phyloP scores from a whole-genome alignment of 2,888 invertebrate species.

The Mythimna vitellina region DNA sequence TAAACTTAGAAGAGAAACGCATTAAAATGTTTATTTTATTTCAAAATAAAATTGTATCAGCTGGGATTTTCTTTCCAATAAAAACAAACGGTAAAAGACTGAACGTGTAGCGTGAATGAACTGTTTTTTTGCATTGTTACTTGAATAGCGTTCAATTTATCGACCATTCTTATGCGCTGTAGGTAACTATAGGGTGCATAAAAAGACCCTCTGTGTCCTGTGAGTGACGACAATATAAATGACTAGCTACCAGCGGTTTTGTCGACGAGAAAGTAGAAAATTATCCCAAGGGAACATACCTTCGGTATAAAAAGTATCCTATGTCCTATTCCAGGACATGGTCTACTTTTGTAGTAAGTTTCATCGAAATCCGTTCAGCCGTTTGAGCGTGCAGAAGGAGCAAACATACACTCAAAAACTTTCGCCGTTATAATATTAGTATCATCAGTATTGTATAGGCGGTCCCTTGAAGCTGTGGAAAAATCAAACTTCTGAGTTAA shows the following conservation, averaged over 20 bases:
- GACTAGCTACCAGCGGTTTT: not conserved
- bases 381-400: too few species aligned
- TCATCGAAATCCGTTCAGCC: too few species aligned
- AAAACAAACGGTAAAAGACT: constrained; percentile 5
- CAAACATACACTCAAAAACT: too few species aligned
- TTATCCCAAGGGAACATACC: too few species aligned
- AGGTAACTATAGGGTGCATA: not conserved
- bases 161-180: not conserved
- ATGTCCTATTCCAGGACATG: too few species aligned
- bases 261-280: too few species aligned
- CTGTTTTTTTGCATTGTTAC: not conserved
- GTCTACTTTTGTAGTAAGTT: too few species aligned
- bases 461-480: too few species aligned
- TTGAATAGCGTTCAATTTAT: constrained; percentile 6
- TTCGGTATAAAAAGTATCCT: too few species aligned
- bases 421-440: too few species aligned
- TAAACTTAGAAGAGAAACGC: not conserved
- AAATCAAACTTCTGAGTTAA: too few species aligned
- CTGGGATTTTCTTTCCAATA: constrained; percentile 16
- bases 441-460: too few species aligned
- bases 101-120: not conserved
- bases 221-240: constrained; percentile 1
- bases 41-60: not conserved
- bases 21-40: not conserved
- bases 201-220: not conserved